Base-by-base conservation (phyloP, 2,888 invertebrate species). In the Catocala nupta region DNA sequence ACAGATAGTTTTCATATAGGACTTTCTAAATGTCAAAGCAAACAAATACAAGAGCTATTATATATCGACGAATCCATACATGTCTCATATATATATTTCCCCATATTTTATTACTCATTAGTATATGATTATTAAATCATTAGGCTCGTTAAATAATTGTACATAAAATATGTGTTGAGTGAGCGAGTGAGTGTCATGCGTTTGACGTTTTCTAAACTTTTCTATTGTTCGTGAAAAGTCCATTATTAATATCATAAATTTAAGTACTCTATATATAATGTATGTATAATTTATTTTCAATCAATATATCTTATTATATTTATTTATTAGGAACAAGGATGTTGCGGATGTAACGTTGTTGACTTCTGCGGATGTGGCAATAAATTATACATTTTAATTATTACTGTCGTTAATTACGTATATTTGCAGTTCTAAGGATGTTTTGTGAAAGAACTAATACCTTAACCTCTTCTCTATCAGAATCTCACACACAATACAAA, bases 61-160 rank as follows among this genome's bases (percentile, higher is more conserved):
- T 49, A 59, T 59, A 25, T 65, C 59, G 44, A 63, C 45, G 34
- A 51, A 57, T 71, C 58, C 52, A 43, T 48, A 54, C 57, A 50
- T 67, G 63, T 64, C 25, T 45, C 63, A 67, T 68, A 59, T 70
- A 65, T 56, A 70, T 56, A 70, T 65, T 69, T 75, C 65, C 63
- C 67, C 64, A 61, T 70, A 67, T 54, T 67, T 75, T 68, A 70
- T 65, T 72, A 81, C 81, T 80, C 78, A 77, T 70, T 81, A 70
- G 67, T 59, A 59, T 52, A 54, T 66, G 71, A 63, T 63, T 65
- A 61, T 44, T 55, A 72, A 55, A 45, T 75, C 63, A 55, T 68
- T 78, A 77, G 63, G 69, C 42, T 70, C 67, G 65, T 77, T 68
- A 64, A 69, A 75, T 70, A 77, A 67, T 77, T 81, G 81, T 81